Evolutionary conservation across 2,888 invertebrate species (phyloP), one percentile per base, ranked within the genome.

Genomic region (Automeris io): DNA sequence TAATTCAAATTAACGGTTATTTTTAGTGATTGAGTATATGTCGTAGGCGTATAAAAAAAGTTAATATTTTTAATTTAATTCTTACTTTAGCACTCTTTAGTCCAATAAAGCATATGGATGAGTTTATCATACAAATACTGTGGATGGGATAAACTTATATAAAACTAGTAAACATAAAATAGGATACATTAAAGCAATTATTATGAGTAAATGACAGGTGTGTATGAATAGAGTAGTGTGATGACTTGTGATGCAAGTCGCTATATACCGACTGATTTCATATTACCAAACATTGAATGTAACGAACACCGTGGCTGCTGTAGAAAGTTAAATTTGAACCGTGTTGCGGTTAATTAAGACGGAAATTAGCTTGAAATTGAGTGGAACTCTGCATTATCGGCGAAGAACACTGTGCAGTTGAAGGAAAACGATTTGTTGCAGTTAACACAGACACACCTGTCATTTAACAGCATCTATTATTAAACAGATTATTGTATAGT

Each of bases 161-260:
- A 40, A 37, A 45, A 37, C 37, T 33, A 35, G 35, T 41, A 31
- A 23, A 35, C 7, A 34, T 39, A 12, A 41, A 37, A 41, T 11
- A 31, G 23, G 31, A 29, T n/a, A 44, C 40, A 22, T 26, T 36
- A 32, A n/a, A 38, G 33, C 24, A 41, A 45, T 44, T 41, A 37
- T 37, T 42, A 37, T 32, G 38, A 37, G 37, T 58, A 57, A 60
- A 64, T 57, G 68, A 58, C 68, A 71, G 62, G 57, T 66, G 59
- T 52, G 46, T 31, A 34, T 60, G 53, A 57, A 54, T 57, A 49
- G 48, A 44, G 37, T 41, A 40, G 45, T 49, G 45, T 45, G 56
- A 54, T 49, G 51, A 54, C 39, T 47, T 39, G 49, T 72, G 71
- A 70, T 67, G 70, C 56, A 65, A 65, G 47, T 37, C 8, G 6